Evolutionary conservation across 2,113 vertebrate species (phyloP), one percentile per base, ranked within the genome.

Genomic region (Pipra filicauda): DNA sequence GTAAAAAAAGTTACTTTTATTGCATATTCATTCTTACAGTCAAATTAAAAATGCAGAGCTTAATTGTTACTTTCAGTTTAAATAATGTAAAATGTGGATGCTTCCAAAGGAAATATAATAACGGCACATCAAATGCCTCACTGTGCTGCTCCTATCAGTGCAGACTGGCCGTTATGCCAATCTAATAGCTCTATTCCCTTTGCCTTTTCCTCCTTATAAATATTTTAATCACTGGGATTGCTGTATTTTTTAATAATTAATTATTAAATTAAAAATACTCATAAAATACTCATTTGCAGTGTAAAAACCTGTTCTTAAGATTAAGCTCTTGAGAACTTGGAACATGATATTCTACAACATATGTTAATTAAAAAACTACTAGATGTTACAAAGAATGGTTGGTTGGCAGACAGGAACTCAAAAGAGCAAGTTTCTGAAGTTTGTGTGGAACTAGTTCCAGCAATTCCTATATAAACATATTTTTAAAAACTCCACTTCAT

Each of bases 121-220:
- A 43, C 16, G 9, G 30, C 39, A 61, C 21, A 44, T 65, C 8
- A n/a, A 17, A 30, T 49, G 30, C 57, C 71, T 74, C 44, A 33
- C 35, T 85, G 31, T 78, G 73, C 27, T 51, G 21, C 31, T 14
- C 31, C 28, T 78, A 26, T 51, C 46, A 78, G 11, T 74, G 26
- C 46, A 73, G 52, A 37, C n/a, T 46, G 39, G 31, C n/a, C 46
- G 46, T 74, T 16, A 16, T 0, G 0, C 59, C 41, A 66, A n/a
- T 35, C 22, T 67, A 35, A 84, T 6, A 87, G 55, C 61, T 59
- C 22, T 65, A 13, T 52, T 52, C 8, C 51, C 49, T 61, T 88
- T 64, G 65, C 39, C 26, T 85, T 74, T 87, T 64, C 27, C 17
- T 76, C 51, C 52, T 78, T 59, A 71, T 37, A 73, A 91, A 57